Base-by-base conservation (phyloP, 1,140 invertebrate genomes). In the Polyergus mexicanus region DNA sequence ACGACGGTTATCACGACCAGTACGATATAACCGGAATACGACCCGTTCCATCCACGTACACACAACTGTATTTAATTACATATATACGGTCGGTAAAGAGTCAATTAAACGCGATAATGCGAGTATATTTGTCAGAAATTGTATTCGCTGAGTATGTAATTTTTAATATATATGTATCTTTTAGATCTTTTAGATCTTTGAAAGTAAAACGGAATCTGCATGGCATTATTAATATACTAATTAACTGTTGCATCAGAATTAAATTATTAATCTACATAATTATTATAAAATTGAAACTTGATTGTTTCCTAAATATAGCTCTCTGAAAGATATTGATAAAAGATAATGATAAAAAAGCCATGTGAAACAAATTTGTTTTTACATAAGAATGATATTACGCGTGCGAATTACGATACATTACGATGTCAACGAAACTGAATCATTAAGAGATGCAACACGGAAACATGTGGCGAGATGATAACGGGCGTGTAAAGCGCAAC, bases 91-190 rank as follows among this genome's bases (percentile, higher is more conserved):
- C 38, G 25, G 28, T 62, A 41, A 76, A 41, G 25, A 76, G 41
- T 41, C 74, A 28, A 62, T 76, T 44, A 63, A 63, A 44, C 5
- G 16, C 38, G 35, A 44, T n/a, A 32, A 75, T 35, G 32, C 32
- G 35, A 75, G 2, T 75, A 25, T 22, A 44, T 63, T 44, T 76
- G 2, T 76, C 38, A 63, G 74, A 62, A 76, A 63, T 76, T 41
- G 25, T 63, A 62, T 62, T 62, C 25, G 28, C 16, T 25, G 38
- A 10, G 13, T 1, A 56, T 11, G 3, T 56, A 35, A 54, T 56
- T 56, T 74, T 22, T 13, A 13, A 58, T 7, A 13, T 58, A 58
- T 3, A 8, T 51, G 16, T 19, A 51, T 51, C n/a, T 56, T 56
- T 56, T 25, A 28, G 54, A 56, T 11, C n/a, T n/a, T n/a, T n/a